Base-by-base conservation (phyloP, 2,888 invertebrate genomes). In the Polydrusus cervinus region DNA sequence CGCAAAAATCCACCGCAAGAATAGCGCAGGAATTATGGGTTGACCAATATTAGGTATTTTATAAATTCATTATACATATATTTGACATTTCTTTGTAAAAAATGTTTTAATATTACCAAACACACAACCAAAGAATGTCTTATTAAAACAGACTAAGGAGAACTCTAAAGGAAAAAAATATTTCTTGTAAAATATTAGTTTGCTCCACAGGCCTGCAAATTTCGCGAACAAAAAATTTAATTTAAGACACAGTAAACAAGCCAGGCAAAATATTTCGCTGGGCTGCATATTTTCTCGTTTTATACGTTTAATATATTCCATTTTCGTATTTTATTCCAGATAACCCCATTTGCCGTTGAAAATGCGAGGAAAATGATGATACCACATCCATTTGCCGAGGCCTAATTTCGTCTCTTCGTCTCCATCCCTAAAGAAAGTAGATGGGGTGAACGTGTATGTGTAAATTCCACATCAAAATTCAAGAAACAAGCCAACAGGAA, bases 361-460 rank as follows among this genome's bases (percentile, higher is more conserved):
- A 76, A 76, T 71, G 72, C 71, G 71, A 75, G 67, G 75, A 75
- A 71, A 75, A 76, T 76, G 76, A 76, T 76, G 72, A 72, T 72
- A 73, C 76, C 76, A 73, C 76, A 76, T 76, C 73, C 76, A 76
- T 76, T 76, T 72, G 64, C 34, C 65, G 72, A 70, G 76, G 76
- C 76, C 72, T 76, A 76, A 76, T 76, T 76, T 76, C 72, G 76
- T 71, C 75, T 75, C 68, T 75, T 75, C 75, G 65, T 71, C 75
- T 62, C 71, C 70, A 51, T 45, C 64, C 65, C 70, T 57, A 65
- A 70, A 74, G 62, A 71, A 75, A 71, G 71, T 68, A 53, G 75
- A 75, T 64, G 75, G 57, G 55, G 68, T 20, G 71, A 71, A 71
- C 71, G 75, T 71, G 68, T 75, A 68, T 75, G 75, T 75, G 71